These are phyloP conservation scores for Amblyopsis hoosieri DNA, from an alignment of 2,797 vertebrate genomes.

Conservation along the genomic window DNA sequence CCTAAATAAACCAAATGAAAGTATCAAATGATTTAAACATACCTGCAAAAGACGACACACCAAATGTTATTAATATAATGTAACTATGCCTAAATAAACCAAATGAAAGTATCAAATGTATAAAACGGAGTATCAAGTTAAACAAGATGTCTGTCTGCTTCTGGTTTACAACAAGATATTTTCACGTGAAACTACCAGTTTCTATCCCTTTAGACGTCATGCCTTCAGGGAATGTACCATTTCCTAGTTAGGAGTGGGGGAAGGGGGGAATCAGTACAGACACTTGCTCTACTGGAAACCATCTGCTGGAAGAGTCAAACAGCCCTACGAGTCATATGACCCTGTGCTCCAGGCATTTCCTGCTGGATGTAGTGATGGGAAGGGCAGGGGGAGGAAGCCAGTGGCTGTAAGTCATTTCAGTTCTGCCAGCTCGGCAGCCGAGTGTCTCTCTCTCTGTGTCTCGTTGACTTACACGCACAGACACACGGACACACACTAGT, in stretches of 20 bases:
- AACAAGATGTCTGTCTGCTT: neutral
- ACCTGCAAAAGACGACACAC: neutral
- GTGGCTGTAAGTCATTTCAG: constrained; percentile 49
- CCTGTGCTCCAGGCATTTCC: constrained; percentile 81
- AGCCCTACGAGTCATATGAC: constrained; percentile 77
- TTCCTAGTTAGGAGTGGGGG: constrained; percentile 60
- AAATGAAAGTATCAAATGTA: neutral
- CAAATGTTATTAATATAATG: neutral
- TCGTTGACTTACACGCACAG: neutral
- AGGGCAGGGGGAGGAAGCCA: constrained; percentile 15
- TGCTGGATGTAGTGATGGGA: constrained; percentile 65
- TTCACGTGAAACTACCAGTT: constrained; percentile 1
- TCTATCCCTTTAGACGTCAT: constrained; percentile 55
- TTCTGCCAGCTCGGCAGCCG: constrained; percentile 50
- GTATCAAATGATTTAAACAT: neutral
- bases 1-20: neutral
- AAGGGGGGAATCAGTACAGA: constrained; percentile 63
- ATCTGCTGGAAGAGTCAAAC: constrained; percentile 78
- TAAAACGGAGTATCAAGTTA: too few relatives aligned
- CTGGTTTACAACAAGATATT: neutral
- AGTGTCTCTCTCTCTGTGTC: neutral
- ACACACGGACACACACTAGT: neutral
- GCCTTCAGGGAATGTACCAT: constrained; percentile 60
- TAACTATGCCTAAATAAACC: neutral
- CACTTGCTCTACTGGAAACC: constrained; percentile 79